A percentile compares a stretch with the other conserved stretches of the same genome.
Conservation (phyloP, 2,113 vertebrate species). For the Pterocles burchelli region DNA sequence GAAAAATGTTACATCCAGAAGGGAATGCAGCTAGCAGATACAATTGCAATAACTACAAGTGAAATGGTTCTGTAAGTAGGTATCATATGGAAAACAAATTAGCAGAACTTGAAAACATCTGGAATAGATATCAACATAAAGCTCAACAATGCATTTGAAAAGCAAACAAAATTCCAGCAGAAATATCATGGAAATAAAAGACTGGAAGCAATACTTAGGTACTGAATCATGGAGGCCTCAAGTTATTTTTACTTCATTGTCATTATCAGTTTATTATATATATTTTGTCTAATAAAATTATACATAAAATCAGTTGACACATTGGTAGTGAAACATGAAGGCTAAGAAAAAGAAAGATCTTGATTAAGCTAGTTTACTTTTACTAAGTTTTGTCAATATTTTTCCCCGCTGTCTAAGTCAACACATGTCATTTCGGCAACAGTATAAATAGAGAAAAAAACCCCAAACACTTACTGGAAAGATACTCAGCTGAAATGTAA, state of each 20-base stretch:
- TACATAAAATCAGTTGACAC: background rate
- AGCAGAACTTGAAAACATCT: constrained; percentile 51
- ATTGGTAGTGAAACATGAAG: background rate
- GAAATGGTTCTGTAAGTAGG: constrained; percentile 40
- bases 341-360: background rate
- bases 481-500: background rate
- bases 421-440: background rate
- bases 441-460: background rate
- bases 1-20: constrained; percentile 31
- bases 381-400: background rate
- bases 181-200: constrained; percentile 36
- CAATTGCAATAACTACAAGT: constrained; percentile 27
- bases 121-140: constrained; percentile 49
- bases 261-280: background rate
- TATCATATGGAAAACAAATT: constrained; percentile 62
- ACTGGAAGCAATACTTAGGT: background rate
- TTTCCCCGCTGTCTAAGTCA: background rate
- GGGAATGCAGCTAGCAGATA: background rate
- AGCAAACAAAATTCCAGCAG: constrained; percentile 41
- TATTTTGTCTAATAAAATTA: background rate
- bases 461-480: background rate
- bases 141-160: constrained; percentile 36
- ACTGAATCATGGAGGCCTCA: background rate
- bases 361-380: background rate
- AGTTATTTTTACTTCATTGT: background rate